phyloP scores from a whole-genome alignment of 2,888 invertebrate genomes.

The Caenorhabditis afra region DNA sequence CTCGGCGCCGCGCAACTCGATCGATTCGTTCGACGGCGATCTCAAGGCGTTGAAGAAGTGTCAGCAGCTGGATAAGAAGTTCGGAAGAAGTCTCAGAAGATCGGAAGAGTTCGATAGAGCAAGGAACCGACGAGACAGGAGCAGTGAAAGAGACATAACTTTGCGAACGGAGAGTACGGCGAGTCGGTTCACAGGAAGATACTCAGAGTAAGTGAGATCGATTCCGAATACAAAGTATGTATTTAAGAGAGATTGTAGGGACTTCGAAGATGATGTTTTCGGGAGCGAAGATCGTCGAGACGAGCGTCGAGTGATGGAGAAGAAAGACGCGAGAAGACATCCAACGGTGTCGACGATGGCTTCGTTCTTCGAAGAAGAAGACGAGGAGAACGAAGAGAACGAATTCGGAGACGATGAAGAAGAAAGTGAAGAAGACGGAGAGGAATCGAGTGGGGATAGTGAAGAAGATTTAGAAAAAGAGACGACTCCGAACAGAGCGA shows the following conservation, averaged over 20 bases:
- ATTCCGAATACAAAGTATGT: background rate
- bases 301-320: background rate
- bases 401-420: constrained; percentile 28
- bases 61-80: constrained; percentile 25
- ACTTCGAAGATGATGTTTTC: constrained; percentile 20
- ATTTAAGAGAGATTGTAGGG: constrained; percentile 1
- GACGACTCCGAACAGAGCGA: background rate
- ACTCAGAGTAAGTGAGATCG: background rate
- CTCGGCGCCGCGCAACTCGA: constrained; percentile 47
- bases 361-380: constrained; percentile 1
- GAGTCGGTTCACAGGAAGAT: background rate
- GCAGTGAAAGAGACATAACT: background rate
- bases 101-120: background rate
- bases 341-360: constrained; percentile 10
- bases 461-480: constrained; percentile 13
- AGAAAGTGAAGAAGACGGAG: constrained; percentile 2
- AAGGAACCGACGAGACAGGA: background rate
- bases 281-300: background rate
- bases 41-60: constrained; percentile 15
- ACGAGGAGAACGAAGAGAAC: constrained; percentile 3
- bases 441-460: background rate
- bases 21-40: constrained; percentile 39
- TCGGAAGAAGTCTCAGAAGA: constrained; percentile 8
- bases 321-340: background rate
- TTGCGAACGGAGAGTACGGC: background rate